phyloP scores from a whole-genome alignment of 2,888 invertebrate genomes.

The Lasiommata megera region DNA sequence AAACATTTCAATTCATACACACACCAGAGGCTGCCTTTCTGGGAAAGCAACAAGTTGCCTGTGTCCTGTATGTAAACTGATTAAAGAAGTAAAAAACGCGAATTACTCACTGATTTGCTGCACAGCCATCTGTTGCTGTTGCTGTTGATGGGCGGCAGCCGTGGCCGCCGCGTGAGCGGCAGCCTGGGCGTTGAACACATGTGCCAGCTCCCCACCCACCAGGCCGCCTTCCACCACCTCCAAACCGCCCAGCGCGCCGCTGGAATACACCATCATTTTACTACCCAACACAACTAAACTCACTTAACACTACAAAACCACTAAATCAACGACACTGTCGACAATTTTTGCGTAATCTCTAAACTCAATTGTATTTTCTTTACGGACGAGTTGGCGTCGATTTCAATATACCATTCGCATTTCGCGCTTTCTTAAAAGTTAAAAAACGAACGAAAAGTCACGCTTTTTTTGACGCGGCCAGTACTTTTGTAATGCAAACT shows the following conservation, averaged over 20 bases:
- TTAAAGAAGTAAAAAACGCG: background rate
- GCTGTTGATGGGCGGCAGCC: constrained; percentile 57
- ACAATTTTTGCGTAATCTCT: constrained; percentile 33
- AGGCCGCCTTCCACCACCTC: constrained; percentile 70
- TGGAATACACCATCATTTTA: constrained; percentile 76
- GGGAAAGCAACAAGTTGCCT: too few relatives aligned
- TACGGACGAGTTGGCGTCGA: constrained; percentile 33
- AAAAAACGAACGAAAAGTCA: constrained; percentile 32
- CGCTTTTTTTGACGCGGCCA: constrained; percentile 42
- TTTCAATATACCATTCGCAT: constrained; percentile 32
- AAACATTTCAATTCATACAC: too few relatives aligned
- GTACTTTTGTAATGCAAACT: constrained; percentile 21
- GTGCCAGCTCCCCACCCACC: constrained; percentile 69
- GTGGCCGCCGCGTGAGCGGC: constrained; percentile 75
- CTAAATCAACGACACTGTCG: background rate
- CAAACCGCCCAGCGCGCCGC: constrained; percentile 80
- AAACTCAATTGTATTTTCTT: constrained; percentile 21
- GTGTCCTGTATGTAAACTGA: background rate
- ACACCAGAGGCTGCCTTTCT: too few relatives aligned
- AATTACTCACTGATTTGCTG: constrained; percentile 67
- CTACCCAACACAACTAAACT: constrained; percentile 32
- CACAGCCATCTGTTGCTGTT: constrained; percentile 53
- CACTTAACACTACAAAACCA: constrained; percentile 25
- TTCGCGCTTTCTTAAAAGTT: constrained; percentile 33
- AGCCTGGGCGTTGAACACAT: constrained; percentile 72